Conservation (phyloP, 2,113 vertebrate genomes). For the Brevimyrus niger region DNA sequence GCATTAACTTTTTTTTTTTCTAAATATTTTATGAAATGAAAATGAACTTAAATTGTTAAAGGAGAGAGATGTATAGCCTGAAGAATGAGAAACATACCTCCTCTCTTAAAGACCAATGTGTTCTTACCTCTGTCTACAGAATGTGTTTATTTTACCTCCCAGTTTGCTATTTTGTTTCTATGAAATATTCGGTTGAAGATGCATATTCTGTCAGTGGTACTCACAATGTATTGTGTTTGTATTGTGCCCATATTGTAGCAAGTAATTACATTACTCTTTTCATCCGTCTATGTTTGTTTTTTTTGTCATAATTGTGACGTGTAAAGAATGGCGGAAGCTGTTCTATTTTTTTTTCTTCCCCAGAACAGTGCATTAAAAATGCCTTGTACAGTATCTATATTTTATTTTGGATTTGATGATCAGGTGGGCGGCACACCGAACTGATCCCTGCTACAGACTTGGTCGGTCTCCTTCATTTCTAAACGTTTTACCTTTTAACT, state of each 20-base stretch:
- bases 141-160: slow-evolving; percentile 57
- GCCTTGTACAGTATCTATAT: slow-evolving; percentile 44
- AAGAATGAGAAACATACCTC: slow-evolving; percentile 62
- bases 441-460: neutral
- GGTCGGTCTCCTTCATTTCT: slow-evolving; percentile 23
- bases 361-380: slow-evolving; percentile 48
- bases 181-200: slow-evolving; percentile 56
- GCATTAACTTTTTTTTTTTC: slow-evolving; percentile 44
- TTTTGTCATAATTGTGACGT: slow-evolving; percentile 12
- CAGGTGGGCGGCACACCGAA: neutral
- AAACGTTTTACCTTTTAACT: slow-evolving; percentile 50
- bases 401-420: neutral
- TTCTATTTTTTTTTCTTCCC: slow-evolving; percentile 42
- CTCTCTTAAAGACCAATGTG: slow-evolving; percentile 64
- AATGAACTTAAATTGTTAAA: slow-evolving; percentile 31
- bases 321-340: slow-evolving; percentile 43
- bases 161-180: slow-evolving; percentile 59
- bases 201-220: slow-evolving; percentile 44
- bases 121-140: slow-evolving; percentile 70
- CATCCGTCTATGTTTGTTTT: slow-evolving; percentile 43
- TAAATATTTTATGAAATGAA: slow-evolving; percentile 45
- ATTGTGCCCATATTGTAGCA: slow-evolving; percentile 33
- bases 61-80: neutral
- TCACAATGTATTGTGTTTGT: slow-evolving; percentile 33
- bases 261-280: slow-evolving; percentile 41